phyloP scores from a whole-genome alignment of 2,888 invertebrate genomes.

The Phyto melanocephala region DNA sequence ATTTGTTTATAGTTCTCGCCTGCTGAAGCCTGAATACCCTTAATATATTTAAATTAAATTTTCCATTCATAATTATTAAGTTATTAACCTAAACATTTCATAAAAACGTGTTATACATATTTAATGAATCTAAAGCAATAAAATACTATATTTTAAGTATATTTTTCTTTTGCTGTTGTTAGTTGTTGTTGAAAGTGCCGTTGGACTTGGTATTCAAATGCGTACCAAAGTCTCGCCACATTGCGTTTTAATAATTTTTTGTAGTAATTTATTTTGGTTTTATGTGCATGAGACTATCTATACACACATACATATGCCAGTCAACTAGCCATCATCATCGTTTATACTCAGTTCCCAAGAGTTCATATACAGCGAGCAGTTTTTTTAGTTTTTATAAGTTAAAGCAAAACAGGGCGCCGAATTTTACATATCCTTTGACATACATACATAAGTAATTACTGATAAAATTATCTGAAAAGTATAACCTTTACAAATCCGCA shows the following conservation, averaged over 20 bases:
- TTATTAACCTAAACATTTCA: slow-evolving; percentile 61
- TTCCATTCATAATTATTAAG: slow-evolving; percentile 58
- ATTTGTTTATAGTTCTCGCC: not conserved
- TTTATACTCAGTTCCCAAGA: not conserved
- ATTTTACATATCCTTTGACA: not conserved
- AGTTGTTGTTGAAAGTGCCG: not conserved
- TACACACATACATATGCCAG: not conserved
- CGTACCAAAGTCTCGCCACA: slow-evolving; percentile 25
- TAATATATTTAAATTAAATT: slow-evolving; percentile 35
- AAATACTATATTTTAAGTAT: not conserved
- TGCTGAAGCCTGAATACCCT: not conserved
- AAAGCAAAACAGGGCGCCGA: not conserved
- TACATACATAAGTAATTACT: no score
- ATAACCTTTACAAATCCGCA: no score
- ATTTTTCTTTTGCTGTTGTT: not conserved
- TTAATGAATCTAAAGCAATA: slow-evolving; percentile 45
- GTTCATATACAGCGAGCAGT: not conserved
- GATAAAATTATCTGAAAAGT: no score
- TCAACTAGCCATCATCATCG: not conserved
- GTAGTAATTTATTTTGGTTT: not conserved
- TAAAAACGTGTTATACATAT: slow-evolving; percentile 62
- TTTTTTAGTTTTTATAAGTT: not conserved
- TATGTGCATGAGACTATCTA: not conserved
- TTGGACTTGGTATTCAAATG: slow-evolving; percentile 18
- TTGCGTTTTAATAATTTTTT: slow-evolving; percentile 16